These are phyloP conservation scores for Pseudomugil gertrudae DNA, from an alignment of 2,797 vertebrate genomes.

Conservation along the genomic window DNA sequence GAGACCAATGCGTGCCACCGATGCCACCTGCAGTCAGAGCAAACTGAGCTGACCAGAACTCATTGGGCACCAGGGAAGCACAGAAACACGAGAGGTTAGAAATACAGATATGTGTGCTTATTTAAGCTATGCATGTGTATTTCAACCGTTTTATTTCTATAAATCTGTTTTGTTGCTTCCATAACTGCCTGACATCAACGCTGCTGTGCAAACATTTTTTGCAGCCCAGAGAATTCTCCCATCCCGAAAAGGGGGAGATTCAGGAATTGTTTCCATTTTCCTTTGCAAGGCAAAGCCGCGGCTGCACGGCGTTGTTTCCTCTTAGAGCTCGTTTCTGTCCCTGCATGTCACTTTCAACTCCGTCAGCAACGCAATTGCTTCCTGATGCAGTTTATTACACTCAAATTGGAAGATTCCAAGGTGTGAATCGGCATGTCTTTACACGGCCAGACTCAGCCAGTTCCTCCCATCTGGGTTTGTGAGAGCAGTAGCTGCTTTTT, in stretches of 20 bases:
- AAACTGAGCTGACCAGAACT: constrained; percentile 55
- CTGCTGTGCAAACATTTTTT: constrained; percentile 35
- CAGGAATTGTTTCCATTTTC: constrained; percentile 59
- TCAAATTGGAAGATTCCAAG: constrained; percentile 74
- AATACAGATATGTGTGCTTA: constrained; percentile 6
- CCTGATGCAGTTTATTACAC: constrained; percentile 76
- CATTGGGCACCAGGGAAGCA: constrained; percentile 49
- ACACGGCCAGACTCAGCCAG: constrained; percentile 18
- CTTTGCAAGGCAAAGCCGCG: constrained; percentile 50
- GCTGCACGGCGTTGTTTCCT: constrained; percentile 40
- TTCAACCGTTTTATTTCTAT: constrained; percentile 10
- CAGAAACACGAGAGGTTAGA: constrained; percentile 9
- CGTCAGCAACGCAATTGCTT: constrained; percentile 76
- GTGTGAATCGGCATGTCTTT: constrained; percentile 49
- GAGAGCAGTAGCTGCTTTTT: constrained; percentile 35
- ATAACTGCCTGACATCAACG: constrained; percentile 45
- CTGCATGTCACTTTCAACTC: constrained; percentile 75
- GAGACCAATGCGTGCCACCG: constrained; percentile 55
- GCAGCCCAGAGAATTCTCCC: constrained; percentile 11
- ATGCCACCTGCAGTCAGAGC: constrained; percentile 68
- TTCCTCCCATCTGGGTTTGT: constrained; percentile 41
- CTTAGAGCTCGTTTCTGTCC: constrained; percentile 64
- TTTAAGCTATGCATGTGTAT: neutral
- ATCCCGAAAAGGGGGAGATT: constrained; percentile 12
- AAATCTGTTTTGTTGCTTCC: constrained; percentile 30